phyloP scores from a whole-genome alignment of 2,888 invertebrate species.

The Phytoseiulus persimilis region DNA sequence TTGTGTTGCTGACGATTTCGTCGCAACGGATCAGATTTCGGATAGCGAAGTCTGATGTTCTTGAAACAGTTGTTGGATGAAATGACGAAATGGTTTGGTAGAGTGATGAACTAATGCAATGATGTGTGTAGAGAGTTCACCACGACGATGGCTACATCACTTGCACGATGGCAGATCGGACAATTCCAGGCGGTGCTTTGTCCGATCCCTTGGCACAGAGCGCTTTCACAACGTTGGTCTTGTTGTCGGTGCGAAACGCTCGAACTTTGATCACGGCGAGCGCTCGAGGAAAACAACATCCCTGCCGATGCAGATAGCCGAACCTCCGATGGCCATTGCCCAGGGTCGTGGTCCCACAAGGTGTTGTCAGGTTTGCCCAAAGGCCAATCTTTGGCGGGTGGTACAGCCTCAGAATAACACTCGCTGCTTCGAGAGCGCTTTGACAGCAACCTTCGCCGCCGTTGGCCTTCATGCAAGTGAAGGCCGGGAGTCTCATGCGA shows the following conservation, averaged over 20 bases:
- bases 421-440: not conserved
- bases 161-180: not conserved
- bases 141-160: not conserved
- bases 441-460: conserved; percentile 5
- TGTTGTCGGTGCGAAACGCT: not conserved
- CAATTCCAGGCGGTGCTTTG: not conserved
- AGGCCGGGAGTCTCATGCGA: conserved; percentile 5
- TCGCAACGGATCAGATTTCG: not conserved
- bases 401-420: not conserved
- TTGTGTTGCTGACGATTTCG: not conserved
- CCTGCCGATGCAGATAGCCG: not conserved
- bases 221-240: not conserved
- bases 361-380: not conserved
- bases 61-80: not conserved
- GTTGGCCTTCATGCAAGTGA: not conserved
- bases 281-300: not conserved
- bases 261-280: not conserved
- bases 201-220: not conserved
- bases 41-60: not conserved
- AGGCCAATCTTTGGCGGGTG: not conserved
- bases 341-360: not conserved
- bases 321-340: not conserved
- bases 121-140: not conserved
- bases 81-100: not conserved
- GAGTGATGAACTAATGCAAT: not conserved